Conservation (phyloP, 1,140 invertebrate genomes). For the Coenobita brevimanus region DNA sequence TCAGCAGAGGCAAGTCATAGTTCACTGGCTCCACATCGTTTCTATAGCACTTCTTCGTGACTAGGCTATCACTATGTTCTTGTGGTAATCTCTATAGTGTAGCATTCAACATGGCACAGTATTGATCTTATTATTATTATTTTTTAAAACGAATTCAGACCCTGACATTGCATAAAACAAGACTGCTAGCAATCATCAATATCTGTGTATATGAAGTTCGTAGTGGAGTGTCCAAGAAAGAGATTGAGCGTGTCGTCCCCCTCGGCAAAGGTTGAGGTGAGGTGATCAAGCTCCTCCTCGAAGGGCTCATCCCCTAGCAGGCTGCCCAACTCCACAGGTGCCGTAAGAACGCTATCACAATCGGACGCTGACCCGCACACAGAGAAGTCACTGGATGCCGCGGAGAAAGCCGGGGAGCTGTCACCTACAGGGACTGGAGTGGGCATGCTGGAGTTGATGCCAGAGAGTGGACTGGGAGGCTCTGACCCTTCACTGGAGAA, state of each 20-base stretch:
- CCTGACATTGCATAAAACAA: no score
- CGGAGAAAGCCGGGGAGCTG: conserved; percentile 60
- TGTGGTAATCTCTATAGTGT: no score
- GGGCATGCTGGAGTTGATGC: conserved; percentile 12
- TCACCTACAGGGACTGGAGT: conserved; percentile 56
- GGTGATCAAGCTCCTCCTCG: conserved; percentile 69
- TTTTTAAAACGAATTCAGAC: no score
- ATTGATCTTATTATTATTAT: no score
- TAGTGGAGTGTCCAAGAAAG: conserved; percentile 64
- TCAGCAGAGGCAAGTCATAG: no score
- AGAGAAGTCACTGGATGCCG: conserved; percentile 60
- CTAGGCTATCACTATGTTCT: no score
- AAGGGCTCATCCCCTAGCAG: conserved; percentile 68
- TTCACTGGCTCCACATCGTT: no score
- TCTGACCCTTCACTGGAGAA: conserved; percentile 56
- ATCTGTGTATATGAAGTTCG: conserved; percentile 64
- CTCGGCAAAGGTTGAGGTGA: conserved; percentile 64
- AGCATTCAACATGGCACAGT: no score
- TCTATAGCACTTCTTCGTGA: no score
- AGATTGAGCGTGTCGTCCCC: conserved; percentile 67
- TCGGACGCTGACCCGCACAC: conserved; percentile 51
- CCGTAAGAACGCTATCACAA: conserved; percentile 63
- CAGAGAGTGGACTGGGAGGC: conserved; percentile 60
- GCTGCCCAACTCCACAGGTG: conserved; percentile 59
- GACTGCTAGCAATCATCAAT: conserved; percentile 66